Conservation (phyloP, 2,113 vertebrate genomes). For the Prunella fulvescens region DNA sequence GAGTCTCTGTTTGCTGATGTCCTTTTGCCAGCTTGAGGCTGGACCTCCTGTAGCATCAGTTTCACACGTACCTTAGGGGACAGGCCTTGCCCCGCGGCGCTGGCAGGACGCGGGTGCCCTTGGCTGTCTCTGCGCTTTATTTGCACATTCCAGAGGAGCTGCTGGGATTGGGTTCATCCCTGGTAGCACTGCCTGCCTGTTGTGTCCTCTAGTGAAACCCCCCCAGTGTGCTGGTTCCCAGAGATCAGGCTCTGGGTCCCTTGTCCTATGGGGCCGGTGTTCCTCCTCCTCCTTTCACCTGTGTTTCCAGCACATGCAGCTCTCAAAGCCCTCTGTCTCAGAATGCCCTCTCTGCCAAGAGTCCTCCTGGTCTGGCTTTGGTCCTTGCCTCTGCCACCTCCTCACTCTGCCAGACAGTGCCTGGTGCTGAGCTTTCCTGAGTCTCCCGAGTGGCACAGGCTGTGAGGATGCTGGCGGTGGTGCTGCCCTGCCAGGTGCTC, state of each 20-base stretch:
- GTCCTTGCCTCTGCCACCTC: not conserved
- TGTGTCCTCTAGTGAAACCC: not conserved
- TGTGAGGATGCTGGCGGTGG: fast-evolving
- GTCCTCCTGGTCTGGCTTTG: not conserved
- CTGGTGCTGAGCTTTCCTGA: not conserved
- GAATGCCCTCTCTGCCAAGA: not conserved
- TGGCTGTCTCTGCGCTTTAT: not conserved
- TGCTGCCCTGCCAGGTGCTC: not conserved
- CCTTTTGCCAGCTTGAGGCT: not conserved
- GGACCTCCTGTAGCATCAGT: not conserved
- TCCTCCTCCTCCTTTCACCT: not conserved
- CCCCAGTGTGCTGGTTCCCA: not conserved
- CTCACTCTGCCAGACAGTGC: not conserved
- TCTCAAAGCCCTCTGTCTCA: not conserved
- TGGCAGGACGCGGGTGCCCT: not conserved
- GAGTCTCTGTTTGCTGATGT: not conserved
- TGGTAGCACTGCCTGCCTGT: not conserved
- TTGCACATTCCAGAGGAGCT: constrained; percentile 24
- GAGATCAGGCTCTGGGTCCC: not conserved
- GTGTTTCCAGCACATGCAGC: not conserved
- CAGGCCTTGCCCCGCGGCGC: not conserved
- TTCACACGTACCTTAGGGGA: not conserved
- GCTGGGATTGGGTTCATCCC: not conserved
- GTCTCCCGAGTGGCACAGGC: fast-evolving
- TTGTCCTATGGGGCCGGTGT: not conserved